Evolutionary conservation across 2,797 vertebrate genomes (phyloP), one percentile per base, ranked within the genome.

Genomic region (Botia kubotai): DNA sequence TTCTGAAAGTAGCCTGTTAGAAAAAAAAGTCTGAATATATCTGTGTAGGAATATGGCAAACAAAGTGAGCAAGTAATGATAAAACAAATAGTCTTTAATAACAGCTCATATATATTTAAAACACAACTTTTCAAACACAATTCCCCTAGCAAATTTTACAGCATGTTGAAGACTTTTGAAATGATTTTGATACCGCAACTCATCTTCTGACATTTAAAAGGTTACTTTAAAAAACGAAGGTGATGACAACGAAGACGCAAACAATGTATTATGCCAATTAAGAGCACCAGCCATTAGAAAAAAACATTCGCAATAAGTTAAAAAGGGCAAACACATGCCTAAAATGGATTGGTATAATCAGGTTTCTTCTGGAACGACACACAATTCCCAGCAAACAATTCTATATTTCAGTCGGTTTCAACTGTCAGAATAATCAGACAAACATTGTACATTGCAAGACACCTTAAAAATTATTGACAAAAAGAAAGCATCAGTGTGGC

Each of bases 401-500:
- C 12, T 11, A 48, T 62, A 46, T 50, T 60, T 23, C 12, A 23
- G 23, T n/a, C 14, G 7, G 8, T 21, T 53, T 43, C 39, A 57
- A 52, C 3, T 57, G 65, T 58, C 11, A 46, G 7, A 55, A 57
- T 46, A 3, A 14, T n/a, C 3, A 17, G 4, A 55, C 10, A 14
- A 55, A 52, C 13, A 23, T 12, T 14, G 4, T 23, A 46, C 2
- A 73, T 12, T 67, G 14, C 19, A 43, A 55, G 29, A 75, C 17
- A 66, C 33, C 6, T 16, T 21, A 19, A 33, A 7, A 50, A 43
- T 33, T 26, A 26, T 8, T 17, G 21, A n/a, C 19, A 68, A 33
- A 77, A 21, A 36, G 53, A 65, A 23, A 19, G 33, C n/a, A 46
- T 26, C 43, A 69, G 36, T 43, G 62, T 85, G 72, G 11, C 19